These are phyloP conservation scores for Microplitis mediator DNA, from an alignment of 1,140 invertebrate genomes.

Conservation along the genomic window DNA sequence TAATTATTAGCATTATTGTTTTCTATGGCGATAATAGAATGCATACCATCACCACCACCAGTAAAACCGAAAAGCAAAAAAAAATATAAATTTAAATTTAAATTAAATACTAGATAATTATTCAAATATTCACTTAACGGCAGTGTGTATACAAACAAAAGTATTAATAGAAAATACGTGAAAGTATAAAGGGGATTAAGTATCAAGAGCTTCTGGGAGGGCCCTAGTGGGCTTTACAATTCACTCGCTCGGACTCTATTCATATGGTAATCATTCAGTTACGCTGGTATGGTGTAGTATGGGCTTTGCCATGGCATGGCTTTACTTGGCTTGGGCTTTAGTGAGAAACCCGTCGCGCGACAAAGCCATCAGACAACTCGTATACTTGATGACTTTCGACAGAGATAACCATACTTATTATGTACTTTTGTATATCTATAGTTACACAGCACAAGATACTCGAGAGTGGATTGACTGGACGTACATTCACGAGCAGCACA, in stretches of 20 bases:
- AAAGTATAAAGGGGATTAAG: constrained; percentile 35
- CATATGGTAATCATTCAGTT: constrained; percentile 28
- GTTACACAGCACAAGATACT: too few relatives aligned
- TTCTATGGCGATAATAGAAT: background rate
- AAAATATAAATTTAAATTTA: background rate
- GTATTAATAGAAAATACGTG: constrained; percentile 29
- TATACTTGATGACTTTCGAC: background rate
- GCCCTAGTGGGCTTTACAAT: constrained; percentile 5
- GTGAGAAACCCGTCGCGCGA: background rate
- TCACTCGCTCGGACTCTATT: constrained; percentile 17
- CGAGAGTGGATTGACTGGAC: background rate
- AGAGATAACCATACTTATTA: background rate
- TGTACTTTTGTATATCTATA: background rate
- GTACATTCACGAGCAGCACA: background rate
- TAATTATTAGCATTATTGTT: background rate
- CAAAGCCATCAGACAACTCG: background rate
- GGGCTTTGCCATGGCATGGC: too few relatives aligned
- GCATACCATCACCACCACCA: background rate
- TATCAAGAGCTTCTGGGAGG: constrained; percentile 25
- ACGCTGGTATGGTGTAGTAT: background rate
- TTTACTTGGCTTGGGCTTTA: background rate
- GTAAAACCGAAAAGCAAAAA: background rate
- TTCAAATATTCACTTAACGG: background rate
- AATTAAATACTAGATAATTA: background rate
- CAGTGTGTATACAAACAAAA: constrained; percentile 26